Percentiles rank a stretch among this genome's conserved stretches.
Evolutionary conservation across 1,140 invertebrate genomes (phyloP).

Genomic region (Euborellia annulipes): DNA sequence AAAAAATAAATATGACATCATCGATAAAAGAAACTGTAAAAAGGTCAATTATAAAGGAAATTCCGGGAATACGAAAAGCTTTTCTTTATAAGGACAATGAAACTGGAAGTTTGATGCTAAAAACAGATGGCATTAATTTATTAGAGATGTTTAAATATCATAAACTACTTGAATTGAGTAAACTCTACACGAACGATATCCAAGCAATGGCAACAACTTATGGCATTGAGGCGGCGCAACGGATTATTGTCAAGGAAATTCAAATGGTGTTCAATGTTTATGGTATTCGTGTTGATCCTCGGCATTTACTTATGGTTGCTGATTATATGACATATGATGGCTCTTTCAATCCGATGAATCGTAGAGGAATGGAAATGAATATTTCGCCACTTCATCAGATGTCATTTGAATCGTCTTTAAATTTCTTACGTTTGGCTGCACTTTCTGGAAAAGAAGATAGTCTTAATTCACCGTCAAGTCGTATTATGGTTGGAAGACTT

Average conservation of each 20-base stretch:
- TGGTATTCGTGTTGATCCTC: slow-evolving; percentile 84
- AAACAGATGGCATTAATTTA: slow-evolving; percentile 93
- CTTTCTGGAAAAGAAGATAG: slow-evolving; percentile 53
- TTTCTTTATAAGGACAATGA: slow-evolving; percentile 16
- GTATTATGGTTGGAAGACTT: slow-evolving; percentile 73
- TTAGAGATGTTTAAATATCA: slow-evolving; percentile 74
- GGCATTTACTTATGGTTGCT: slow-evolving; percentile 83
- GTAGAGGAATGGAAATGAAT: slow-evolving; percentile 73
- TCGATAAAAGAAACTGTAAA: neutral
- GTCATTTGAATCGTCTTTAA: slow-evolving; percentile 87
- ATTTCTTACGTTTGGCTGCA: slow-evolving; percentile 71
- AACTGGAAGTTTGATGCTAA: slow-evolving; percentile 41
- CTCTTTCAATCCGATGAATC: slow-evolving; percentile 71
- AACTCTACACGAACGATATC: slow-evolving; percentile 87
- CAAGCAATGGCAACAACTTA: slow-evolving; percentile 78
- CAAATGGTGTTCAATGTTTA: slow-evolving; percentile 89
- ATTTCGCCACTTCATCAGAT: slow-evolving; percentile 93
- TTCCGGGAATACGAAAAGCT: neutral
- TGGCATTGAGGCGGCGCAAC: slow-evolving; percentile 89
- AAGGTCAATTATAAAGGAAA: neutral
- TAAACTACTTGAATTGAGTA: slow-evolving; percentile 67
- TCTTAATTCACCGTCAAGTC: slow-evolving; percentile 72
- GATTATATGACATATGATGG: slow-evolving; percentile 98
- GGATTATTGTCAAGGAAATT: slow-evolving; percentile 80
- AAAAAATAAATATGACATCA: neutral